phyloP scores from a whole-genome alignment of 2,113 vertebrate species.

The Prunella himalayana region DNA sequence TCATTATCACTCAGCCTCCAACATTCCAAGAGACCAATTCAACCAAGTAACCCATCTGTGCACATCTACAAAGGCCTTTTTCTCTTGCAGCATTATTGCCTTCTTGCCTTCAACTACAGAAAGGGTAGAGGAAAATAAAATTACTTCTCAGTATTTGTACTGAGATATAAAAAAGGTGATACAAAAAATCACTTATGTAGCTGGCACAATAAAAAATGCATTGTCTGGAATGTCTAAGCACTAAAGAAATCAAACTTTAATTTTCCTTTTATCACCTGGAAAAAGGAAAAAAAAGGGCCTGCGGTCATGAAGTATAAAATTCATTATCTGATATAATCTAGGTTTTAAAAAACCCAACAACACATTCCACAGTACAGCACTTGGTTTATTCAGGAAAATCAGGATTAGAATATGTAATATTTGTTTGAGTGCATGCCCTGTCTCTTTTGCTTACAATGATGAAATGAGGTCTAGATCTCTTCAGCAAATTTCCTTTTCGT shows the following conservation, averaged over 20 bases:
- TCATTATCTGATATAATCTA: not conserved
- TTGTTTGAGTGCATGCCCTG: not conserved
- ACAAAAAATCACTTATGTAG: not conserved
- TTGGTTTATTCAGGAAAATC: not conserved
- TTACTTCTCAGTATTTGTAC: not conserved
- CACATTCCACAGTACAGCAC: not conserved
- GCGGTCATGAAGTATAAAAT: constrained; percentile 9
- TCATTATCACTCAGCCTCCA: not conserved
- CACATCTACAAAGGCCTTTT: not conserved
- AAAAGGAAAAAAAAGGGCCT: not conserved
- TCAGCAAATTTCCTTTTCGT: not conserved
- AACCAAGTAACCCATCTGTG: not conserved
- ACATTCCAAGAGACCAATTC: not conserved
- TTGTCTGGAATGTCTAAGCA: not conserved
- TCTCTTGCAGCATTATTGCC: not conserved
- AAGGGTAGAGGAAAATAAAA: not conserved
- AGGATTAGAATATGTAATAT: not conserved
- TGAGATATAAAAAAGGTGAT: not conserved
- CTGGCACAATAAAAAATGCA: not conserved
- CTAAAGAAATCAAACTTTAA: constrained; percentile 4
- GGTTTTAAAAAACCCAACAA: not conserved
- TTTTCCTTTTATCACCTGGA: not conserved
- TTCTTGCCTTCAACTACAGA: not conserved
- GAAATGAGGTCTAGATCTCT: not conserved
- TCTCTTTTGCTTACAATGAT: not conserved